Evolutionary conservation across 2,888 invertebrate species (phyloP).

Genomic region (Pammene fasciana): DNA sequence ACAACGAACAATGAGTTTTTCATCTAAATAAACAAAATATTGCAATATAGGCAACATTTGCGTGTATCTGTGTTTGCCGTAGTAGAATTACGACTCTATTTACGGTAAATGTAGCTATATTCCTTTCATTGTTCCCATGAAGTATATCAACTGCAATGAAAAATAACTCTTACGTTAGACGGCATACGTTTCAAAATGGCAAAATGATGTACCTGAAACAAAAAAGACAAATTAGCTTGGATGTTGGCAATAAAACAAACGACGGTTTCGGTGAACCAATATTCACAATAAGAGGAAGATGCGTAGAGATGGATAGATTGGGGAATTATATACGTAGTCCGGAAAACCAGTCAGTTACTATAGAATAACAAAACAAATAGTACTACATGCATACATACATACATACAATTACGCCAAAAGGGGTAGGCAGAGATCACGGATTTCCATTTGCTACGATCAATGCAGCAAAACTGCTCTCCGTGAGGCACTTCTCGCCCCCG

Average conservation of each 20-base stretch:
- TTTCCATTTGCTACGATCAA: no score
- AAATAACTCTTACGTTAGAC: constrained; percentile 4
- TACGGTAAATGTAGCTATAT: constrained; percentile 9
- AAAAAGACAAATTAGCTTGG: constrained; percentile 35
- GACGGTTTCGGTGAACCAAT: constrained; percentile 27
- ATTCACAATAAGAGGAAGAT: constrained; percentile 29
- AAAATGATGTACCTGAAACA: constrained; percentile 38
- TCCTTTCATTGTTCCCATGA: constrained; percentile 1
- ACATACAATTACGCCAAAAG: no score
- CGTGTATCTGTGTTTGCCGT: background rate
- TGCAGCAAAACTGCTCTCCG: no score
- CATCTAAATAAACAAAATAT: background rate
- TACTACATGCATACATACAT: no score
- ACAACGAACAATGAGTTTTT: no score
- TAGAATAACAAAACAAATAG: no score
- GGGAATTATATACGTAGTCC: background rate
- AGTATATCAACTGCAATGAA: background rate
- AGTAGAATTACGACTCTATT: background rate
- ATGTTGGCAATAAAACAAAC: constrained; percentile 33
- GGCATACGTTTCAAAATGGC: constrained; percentile 9
- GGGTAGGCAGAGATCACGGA: no score
- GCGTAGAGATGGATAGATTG: constrained; percentile 4
- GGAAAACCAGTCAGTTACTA: no score
- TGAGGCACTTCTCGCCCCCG: no score
- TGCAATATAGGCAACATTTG: background rate